Conservation (phyloP, 2,113 vertebrate species). For the Pelecanus crispus region DNA sequence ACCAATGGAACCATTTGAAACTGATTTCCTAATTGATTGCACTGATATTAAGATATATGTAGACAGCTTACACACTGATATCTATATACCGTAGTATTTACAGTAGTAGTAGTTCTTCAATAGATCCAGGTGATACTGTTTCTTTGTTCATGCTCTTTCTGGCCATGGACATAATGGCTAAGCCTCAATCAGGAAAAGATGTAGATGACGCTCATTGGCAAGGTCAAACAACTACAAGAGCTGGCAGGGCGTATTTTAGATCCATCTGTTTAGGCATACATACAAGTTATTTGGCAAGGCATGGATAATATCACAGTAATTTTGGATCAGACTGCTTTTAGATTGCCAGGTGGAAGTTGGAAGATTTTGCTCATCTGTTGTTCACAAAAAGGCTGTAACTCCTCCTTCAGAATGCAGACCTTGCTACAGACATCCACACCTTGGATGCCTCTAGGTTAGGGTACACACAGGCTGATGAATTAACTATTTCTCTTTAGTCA, state of each 20-base stretch:
- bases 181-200: background rate
- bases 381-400: background rate
- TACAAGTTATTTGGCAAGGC: slow-evolving; percentile 57
- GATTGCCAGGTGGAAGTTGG: slow-evolving; percentile 44
- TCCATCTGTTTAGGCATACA: slow-evolving; percentile 57
- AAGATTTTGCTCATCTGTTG: slow-evolving; percentile 33
- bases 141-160: background rate
- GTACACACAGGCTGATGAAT: background rate
- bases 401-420: background rate
- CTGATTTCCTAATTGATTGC: background rate
- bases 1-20: background rate
- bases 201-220: background rate
- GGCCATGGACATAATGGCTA: background rate
- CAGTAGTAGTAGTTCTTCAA: background rate
- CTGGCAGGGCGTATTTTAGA: background rate
- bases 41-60: background rate
- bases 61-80: background rate
- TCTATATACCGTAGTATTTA: background rate
- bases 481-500: background rate
- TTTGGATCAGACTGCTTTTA: slow-evolving; percentile 18
- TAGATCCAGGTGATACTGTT: background rate
- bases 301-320: background rate
- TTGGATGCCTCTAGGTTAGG: background rate
- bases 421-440: background rate
- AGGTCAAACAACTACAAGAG: slow-evolving; percentile 18